Evolutionary conservation across 2,797 vertebrate species (phyloP).

Genomic region (Schizothorax lantsangensis): DNA sequence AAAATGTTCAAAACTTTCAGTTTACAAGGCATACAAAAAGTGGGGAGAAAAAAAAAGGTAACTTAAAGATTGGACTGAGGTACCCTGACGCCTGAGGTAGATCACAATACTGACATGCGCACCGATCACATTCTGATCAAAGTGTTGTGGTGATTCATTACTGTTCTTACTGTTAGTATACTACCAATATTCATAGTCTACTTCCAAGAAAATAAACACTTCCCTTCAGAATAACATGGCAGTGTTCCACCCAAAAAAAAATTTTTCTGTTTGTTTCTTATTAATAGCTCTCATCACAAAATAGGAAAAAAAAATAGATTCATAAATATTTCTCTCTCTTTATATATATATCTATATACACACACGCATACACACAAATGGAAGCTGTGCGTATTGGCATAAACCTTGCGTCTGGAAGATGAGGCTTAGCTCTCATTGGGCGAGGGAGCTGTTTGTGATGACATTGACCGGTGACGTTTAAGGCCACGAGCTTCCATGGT

Average conservation of each 20-base stretch:
- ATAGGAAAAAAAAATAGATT: constrained; percentile 86
- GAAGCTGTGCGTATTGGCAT: constrained; percentile 80
- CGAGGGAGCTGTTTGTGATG: constrained; percentile 60
- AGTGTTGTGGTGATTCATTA: constrained; percentile 76
- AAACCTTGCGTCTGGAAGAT: constrained; percentile 78
- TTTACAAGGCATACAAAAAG: constrained; percentile 94
- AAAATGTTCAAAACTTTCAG: constrained; percentile 87
- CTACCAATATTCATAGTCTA: constrained; percentile 37
- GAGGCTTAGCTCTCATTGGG: constrained; percentile 69
- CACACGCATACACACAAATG: constrained; percentile 66
- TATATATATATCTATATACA: constrained; percentile 71
- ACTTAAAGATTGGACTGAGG: constrained; percentile 93
- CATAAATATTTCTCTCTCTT: constrained; percentile 84
- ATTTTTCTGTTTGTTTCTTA: constrained; percentile 77
- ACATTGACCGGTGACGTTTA: constrained; percentile 75
- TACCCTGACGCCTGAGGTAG: constrained; percentile 98
- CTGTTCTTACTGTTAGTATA: constrained; percentile 68
- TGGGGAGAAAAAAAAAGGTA: constrained; percentile 78
- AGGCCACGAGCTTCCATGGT: constrained; percentile 79
- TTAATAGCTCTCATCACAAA: constrained; percentile 84
- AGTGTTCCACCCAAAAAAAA: constrained; percentile 82
- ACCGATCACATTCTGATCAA: constrained; percentile 85
- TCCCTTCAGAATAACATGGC: constrained; percentile 82
- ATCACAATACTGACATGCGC: constrained; percentile 87
- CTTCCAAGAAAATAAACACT: constrained; percentile 75